These are phyloP conservation scores for Achroia grisella DNA, from an alignment of 1,140 invertebrate genomes.

Conservation along the genomic window DNA sequence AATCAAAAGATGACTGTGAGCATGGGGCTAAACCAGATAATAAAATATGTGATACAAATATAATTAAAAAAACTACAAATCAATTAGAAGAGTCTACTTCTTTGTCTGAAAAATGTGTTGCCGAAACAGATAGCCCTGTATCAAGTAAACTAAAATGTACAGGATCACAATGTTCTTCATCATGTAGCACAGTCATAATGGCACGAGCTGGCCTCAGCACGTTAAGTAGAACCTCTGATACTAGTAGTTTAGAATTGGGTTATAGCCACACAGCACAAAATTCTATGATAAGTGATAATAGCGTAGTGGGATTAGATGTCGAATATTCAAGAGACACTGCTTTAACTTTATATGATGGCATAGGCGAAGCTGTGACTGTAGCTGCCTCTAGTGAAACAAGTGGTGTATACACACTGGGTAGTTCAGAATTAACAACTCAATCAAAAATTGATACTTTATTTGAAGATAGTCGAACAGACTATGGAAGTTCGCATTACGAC, in stretches of 20 bases:
- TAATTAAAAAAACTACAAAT: conserved; percentile 27
- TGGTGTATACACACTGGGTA: conserved; percentile 84
- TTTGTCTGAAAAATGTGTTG: conserved; percentile 43
- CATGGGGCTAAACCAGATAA: conserved; percentile 6
- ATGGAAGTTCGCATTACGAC: conserved; percentile 70
- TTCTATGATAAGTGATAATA: conserved; percentile 80
- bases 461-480: conserved; percentile 53
- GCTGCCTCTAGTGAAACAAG: conserved; percentile 83
- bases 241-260: conserved; percentile 84
- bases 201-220: conserved; percentile 75
- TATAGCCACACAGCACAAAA: conserved; percentile 90
- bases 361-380: conserved; percentile 57
- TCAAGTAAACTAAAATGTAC: conserved; percentile 64
- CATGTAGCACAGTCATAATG: conserved; percentile 87
- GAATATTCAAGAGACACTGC: conserved; percentile 74
- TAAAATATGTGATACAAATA: conserved; percentile 30
- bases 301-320: conserved; percentile 68
- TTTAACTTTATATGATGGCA: conserved; percentile 60
- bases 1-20: conserved; percentile 47
- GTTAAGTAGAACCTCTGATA: conserved; percentile 77
- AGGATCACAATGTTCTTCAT: conserved; percentile 87
- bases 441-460: conserved; percentile 54
- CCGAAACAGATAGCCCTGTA: conserved; percentile 48
- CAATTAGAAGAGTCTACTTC: conserved; percentile 42
- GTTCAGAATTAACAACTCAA: conserved; percentile 77